Evolutionary conservation across 2,113 vertebrate genomes (phyloP).

Genomic region (Electrona antarctica): DNA sequence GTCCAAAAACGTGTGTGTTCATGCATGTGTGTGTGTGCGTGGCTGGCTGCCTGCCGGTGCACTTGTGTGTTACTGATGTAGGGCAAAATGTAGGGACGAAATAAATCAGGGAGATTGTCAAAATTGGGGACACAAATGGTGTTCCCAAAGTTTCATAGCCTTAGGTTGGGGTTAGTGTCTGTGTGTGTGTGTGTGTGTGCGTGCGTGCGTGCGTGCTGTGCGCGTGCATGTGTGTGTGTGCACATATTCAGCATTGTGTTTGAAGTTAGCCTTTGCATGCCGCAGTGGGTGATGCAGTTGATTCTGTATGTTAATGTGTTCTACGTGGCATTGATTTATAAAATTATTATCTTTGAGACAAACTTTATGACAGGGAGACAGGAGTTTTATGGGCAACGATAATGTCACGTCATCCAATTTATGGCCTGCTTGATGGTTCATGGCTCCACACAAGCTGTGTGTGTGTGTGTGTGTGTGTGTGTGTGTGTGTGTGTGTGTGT

Average conservation of each 20-base stretch:
- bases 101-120: too few relatives aligned
- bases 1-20: not conserved
- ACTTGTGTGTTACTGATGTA: not conserved
- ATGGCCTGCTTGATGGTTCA: constrained; percentile 4
- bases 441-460: not conserved
- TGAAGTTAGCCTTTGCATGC: too few relatives aligned
- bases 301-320: not conserved
- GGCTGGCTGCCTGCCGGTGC: not conserved
- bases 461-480: too few relatives aligned
- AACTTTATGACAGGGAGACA: not conserved
- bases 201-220: not conserved
- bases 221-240: not conserved
- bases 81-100: too few relatives aligned
- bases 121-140: too few relatives aligned
- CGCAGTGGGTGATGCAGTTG: too few relatives aligned
- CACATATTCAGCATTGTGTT: too few relatives aligned
- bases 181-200: not conserved
- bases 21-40: not conserved
- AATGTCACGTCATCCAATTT: not conserved
- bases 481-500: not conserved
- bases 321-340: not conserved
- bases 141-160: too few relatives aligned
- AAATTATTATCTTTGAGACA: not conserved
- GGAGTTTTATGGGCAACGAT: not conserved
- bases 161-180: too few relatives aligned